These are phyloP conservation scores for Pristionchus entomophagus DNA, from an alignment of 2,888 invertebrate genomes.

Conservation along the genomic window DNA sequence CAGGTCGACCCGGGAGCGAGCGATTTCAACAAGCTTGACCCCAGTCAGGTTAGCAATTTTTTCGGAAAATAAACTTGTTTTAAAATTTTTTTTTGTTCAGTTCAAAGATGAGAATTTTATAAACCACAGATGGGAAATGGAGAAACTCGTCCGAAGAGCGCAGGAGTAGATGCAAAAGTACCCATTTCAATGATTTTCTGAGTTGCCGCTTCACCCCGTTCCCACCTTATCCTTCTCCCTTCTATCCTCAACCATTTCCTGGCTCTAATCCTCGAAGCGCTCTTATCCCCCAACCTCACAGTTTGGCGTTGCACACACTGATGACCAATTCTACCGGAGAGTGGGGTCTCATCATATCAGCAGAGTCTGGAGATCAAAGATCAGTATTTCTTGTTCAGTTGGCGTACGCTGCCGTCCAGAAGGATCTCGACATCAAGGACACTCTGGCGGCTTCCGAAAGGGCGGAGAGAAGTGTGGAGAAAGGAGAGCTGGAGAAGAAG, in stretches of 20 bases:
- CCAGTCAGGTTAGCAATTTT: slow-evolving; percentile 64
- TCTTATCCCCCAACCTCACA: slow-evolving; percentile 15
- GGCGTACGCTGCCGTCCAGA: slow-evolving; percentile 69
- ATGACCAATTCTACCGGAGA: background rate
- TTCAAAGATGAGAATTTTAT: background rate
- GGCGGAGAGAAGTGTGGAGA: slow-evolving; percentile 68
- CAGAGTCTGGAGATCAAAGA: background rate
- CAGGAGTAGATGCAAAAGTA: slow-evolving; percentile 15
- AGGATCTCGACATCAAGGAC: slow-evolving; percentile 67
- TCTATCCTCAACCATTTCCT: slow-evolving; percentile 24
- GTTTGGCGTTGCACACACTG: background rate
- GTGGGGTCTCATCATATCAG: background rate
- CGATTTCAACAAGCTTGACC: slow-evolving; percentile 70
- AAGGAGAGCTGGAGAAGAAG: background rate
- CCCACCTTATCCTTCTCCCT: background rate
- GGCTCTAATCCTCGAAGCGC: background rate
- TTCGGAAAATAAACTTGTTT: no score
- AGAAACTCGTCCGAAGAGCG: background rate
- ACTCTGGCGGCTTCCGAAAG: slow-evolving; percentile 69
- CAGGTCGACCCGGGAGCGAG: slow-evolving; percentile 66
- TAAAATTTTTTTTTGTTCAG: background rate
- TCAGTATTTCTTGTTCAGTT: slow-evolving; percentile 56
- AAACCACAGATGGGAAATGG: background rate
- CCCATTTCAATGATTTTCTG: background rate
- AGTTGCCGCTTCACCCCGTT: background rate